phyloP scores from a whole-genome alignment of 2,888 invertebrate species.

The Prosapia bicincta region DNA sequence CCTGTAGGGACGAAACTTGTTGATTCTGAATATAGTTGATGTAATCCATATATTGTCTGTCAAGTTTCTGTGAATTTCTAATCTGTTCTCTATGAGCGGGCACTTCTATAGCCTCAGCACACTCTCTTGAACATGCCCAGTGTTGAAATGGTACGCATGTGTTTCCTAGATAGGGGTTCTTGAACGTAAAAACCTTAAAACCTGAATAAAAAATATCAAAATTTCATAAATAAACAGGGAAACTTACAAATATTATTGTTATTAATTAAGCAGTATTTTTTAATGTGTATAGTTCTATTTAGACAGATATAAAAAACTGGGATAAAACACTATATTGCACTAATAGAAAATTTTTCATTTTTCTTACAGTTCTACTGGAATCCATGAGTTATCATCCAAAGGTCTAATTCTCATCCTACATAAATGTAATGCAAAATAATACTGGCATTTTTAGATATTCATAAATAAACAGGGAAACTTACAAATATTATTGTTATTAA shows the following conservation, averaged over 20 bases:
- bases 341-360: not conserved
- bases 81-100: constrained; percentile 42
- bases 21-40: constrained; percentile 14
- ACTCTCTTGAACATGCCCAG: constrained; percentile 48
- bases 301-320: not conserved
- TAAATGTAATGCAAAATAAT: no score
- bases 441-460: no score
- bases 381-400: no score
- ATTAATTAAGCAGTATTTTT: no score
- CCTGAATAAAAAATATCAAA: constrained; percentile 40
- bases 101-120: constrained; percentile 48
- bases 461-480: not conserved
- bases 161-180: constrained; percentile 50
- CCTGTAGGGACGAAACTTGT: not conserved
- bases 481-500: no score
- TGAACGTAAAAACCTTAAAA: constrained; percentile 49
- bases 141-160: constrained; percentile 51
- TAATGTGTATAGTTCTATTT: no score
- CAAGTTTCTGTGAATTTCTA: constrained; percentile 18
- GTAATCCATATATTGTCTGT: constrained; percentile 29
- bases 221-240: not conserved
- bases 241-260: no score
- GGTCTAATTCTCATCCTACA: no score
- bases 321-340: not conserved
- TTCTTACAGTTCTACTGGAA: no score